Evolutionary conservation across 2,888 invertebrate species (phyloP), one percentile per base, ranked within the genome.

Genomic region (Cyaniris semiargus): DNA sequence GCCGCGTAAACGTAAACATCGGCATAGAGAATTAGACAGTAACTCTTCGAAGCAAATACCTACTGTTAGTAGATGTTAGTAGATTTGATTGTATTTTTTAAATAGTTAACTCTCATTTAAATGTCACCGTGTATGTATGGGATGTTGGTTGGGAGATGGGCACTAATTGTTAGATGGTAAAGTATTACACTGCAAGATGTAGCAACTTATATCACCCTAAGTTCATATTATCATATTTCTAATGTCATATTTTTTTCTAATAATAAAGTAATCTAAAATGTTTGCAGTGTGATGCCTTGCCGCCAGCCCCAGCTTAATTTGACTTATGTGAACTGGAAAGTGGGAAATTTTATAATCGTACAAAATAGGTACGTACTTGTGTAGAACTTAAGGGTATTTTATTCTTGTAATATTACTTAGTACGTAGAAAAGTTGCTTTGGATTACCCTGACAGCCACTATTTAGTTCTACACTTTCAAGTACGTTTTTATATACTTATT

Each of bases 211-310:
- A 7, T 8, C 4, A 60, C 1, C 60, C 53, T 18, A 44, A 44
- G 5, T 18, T 53, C 13, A 23, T 23, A 4, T 0, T 10, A 23
- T 10, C 3, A 13, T 60, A 60, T 60, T 60, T 60, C 58, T n/a
- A 58, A 21, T 58, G 53, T 4, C 53, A 58, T 38, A 38, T 58
- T 58, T 58, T 58, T 58, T 44, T 18, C 5, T 27, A 8, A 70
- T 23, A 27, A 38, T 38, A 44, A 34, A 53, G 4, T 53, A 74
- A 74, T 18, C 27, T 53, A 48, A 48, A 53, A 53, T 74, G 15
- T 74, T 74, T 53, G 53, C 74, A 74, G 74, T 74, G 74, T 74
- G 74, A 74, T 74, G 27, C 74, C 48, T 74, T 74, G 74, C 74
- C 23, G 74, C 74, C 74, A 53, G 74, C 48, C 53, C 53, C 74